Base-by-base conservation (phyloP, 2,888 invertebrate genomes). In the Chrysolina americana region DNA sequence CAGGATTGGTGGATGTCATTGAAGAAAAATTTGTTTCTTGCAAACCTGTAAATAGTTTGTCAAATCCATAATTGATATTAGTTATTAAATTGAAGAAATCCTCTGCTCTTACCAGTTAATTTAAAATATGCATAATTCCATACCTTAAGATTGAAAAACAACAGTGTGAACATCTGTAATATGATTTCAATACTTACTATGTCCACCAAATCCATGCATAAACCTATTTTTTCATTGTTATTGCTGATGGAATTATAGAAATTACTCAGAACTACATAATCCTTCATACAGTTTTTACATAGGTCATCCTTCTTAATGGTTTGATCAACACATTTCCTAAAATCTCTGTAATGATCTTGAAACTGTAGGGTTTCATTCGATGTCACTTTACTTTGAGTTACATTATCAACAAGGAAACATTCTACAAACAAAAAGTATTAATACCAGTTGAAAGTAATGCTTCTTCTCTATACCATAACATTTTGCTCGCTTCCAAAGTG, bases 121-220 rank as follows among this genome's bases (percentile, higher is more conserved):
- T n/a, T n/a, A n/a, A n/a, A n/a, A n/a, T n/a, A n/a, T n/a, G n/a
- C n/a, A n/a, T n/a, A n/a, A n/a, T n/a, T n/a, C n/a, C n/a, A n/a
- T n/a, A n/a, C n/a, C n/a, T n/a, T n/a, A n/a, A n/a, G n/a, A n/a
- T n/a, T n/a, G n/a, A n/a, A n/a, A n/a, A n/a, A n/a, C n/a, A n/a
- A n/a, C n/a, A n/a, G n/a, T 28, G 28, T 5, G 8, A 36, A 36
- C 36, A 36, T 6, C 36, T 8, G 8, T 36, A 36, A 6, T 0
- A 36, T 36, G 36, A 8, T 3, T 48, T 17, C 21, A 44, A 65
- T 68, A 79, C 74, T 89, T 87, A 93, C 93, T 79, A 91, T 88
- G 87, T 93, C 93, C 1, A 93, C 91, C 79, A 93, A 89, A 85
- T 93, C 93, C 91, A 93, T 92, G 81, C 93, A 93, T 74, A 92